Conservation (phyloP, 2,113 vertebrate genomes). For the Speoplatyrhinus poulsoni region DNA sequence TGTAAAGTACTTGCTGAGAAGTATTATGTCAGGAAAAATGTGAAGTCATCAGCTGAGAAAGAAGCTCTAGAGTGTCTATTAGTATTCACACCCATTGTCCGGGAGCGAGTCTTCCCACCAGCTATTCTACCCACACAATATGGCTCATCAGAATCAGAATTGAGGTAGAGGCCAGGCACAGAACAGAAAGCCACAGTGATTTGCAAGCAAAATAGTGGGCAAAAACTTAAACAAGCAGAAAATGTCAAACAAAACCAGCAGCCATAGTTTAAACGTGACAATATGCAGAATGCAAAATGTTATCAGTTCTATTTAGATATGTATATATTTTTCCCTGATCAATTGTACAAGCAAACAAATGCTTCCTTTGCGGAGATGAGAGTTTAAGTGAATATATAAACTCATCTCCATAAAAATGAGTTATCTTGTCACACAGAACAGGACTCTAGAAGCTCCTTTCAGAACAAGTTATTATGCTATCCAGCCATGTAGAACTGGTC, state of each 20-base stretch:
- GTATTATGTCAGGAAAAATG: slow-evolving; percentile 33
- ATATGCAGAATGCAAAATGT: slow-evolving; percentile 24
- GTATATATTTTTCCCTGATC: slow-evolving; percentile 2
- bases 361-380: slow-evolving; percentile 38
- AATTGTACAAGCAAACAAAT: background rate
- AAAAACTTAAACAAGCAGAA: slow-evolving; percentile 30
- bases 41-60: slow-evolving; percentile 31
- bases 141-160: slow-evolving; percentile 32
- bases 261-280: slow-evolving; percentile 20
- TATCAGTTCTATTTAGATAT: slow-evolving; percentile 39
- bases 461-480: slow-evolving; percentile 21
- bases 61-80: slow-evolving; percentile 27
- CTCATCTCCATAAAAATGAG: slow-evolving; percentile 25
- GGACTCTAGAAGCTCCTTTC: slow-evolving; percentile 14
- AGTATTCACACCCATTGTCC: slow-evolving; percentile 35
- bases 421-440: slow-evolving; percentile 20
- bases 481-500: slow-evolving; percentile 2
- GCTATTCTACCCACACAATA: slow-evolving; percentile 27
- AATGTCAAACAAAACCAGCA: slow-evolving; percentile 25
- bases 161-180: slow-evolving; percentile 30
- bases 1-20: slow-evolving; percentile 25
- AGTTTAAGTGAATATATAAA: slow-evolving; percentile 38
- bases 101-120: slow-evolving; percentile 21
- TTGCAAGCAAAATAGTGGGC: slow-evolving; percentile 5
- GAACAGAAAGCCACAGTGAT: slow-evolving; percentile 16